phyloP scores from a whole-genome alignment of 37 sponge, comb jelly and placozoan species.

The Beroe forskalii region DNA sequence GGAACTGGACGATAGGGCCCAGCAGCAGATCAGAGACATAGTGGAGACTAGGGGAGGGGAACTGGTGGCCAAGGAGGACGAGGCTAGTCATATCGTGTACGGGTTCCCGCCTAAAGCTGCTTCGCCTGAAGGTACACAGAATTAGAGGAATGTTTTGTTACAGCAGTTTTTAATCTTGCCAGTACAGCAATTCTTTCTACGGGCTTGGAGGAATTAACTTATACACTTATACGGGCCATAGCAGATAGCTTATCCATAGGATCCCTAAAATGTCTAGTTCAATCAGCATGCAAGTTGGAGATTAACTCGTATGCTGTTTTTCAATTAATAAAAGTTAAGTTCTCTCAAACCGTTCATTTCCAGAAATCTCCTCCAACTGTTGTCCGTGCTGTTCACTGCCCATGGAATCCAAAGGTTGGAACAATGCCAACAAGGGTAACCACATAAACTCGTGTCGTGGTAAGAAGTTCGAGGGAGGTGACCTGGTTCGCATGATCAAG shows the following conservation, averaged over 20 bases:
- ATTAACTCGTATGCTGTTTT: no score
- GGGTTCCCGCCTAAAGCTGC: slow-evolving; percentile 20
- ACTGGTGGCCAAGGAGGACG: slow-evolving; percentile 38
- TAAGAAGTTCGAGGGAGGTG: slow-evolving; percentile 45
- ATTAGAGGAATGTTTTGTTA: no score
- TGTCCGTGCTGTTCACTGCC: slow-evolving; percentile 57
- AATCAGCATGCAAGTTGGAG: no score
- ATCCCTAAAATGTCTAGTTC: no score
- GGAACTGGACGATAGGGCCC: slow-evolving; percentile 14
- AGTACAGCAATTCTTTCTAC: no score
- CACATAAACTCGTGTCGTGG: slow-evolving; percentile 61
- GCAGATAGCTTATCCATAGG: no score
- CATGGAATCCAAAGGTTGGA: slow-evolving; percentile 61
- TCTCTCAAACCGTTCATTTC: no score
- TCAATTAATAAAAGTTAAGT: no score
- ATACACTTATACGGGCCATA: no score
- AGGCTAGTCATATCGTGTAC: slow-evolving; percentile 58
- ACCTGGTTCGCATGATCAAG: slow-evolving; percentile 20
- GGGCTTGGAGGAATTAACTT: no score
- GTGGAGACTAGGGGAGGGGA: slow-evolving; percentile 22
- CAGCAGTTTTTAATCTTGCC: no score
- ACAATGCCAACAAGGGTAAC: slow-evolving; percentile 60
- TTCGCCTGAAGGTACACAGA: slow-evolving; percentile 41
- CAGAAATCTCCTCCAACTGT: slow-evolving; percentile 52
- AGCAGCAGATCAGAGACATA: not conserved